Conservation (phyloP, 2,113 vertebrate species). For the Eidolon helvum region DNA sequence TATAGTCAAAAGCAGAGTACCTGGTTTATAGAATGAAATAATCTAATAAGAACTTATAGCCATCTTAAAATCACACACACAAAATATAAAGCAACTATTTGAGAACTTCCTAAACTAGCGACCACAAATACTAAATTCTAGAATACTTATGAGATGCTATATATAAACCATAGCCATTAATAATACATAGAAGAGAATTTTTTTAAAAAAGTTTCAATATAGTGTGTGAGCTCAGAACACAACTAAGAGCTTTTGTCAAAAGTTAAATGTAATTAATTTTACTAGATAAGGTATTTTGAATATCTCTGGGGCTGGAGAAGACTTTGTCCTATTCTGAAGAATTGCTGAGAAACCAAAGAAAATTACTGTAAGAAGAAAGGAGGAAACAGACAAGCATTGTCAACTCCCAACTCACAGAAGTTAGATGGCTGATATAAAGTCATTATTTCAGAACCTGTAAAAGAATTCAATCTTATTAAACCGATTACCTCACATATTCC, state of each 20-base stretch:
- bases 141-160: not conserved
- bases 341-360: not conserved
- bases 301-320: not conserved
- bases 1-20: not conserved
- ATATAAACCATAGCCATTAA: not conserved
- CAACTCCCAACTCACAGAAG: not conserved
- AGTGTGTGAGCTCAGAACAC: not conserved
- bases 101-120: not conserved
- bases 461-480: not conserved
- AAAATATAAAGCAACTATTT: not conserved
- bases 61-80: not conserved
- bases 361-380: not conserved
- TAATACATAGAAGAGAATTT: not conserved
- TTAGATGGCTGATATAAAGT: not conserved
- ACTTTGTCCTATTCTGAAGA: not conserved
- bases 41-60: not conserved
- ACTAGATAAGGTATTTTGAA: not conserved
- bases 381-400: not conserved
- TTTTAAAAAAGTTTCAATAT: not conserved
- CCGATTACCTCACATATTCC: not conserved
- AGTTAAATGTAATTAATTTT: not conserved
- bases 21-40: not conserved
- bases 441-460: not conserved
- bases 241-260: not conserved
- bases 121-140: not conserved